Base-by-base conservation (phyloP, 64 coral and sea anemone genomes). In the Orbicella faveolata region DNA sequence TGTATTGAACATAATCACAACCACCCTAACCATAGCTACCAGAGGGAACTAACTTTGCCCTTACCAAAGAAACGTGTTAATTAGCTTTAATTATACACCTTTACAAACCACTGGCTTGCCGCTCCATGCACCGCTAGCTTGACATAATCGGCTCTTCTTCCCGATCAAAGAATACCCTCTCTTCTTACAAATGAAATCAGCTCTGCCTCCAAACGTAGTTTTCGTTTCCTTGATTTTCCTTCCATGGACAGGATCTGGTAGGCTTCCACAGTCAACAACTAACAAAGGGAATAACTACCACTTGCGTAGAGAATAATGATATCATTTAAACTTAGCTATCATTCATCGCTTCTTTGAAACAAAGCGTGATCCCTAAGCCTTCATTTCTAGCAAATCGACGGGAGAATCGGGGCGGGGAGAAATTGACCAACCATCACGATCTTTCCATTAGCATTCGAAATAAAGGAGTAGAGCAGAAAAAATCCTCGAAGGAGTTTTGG, bases 231-330 rank as follows among this genome's bases (percentile, higher is more conserved):
- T 68, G 3, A 12, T 72, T 85, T 85, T 85, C 65, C 16, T 85
- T 33, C 82, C 82, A 52, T 85, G 37, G 37, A 25, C 19, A 15
- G 82, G 82, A 72, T 70, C 82, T 72, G 64, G 63, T 15, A 85
- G 25, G 23, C 82, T 85, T 15, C 82, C 82, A 72, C 82, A 85
- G 41, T 85, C 82, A 72, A 85, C 64, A 66, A 52, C 82, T 85
- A 85, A 26, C n/a, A 52, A 1, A 70, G 12, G 17, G 12, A 53
- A 4, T 34, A 10, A 4, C 11, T 48, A 48, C 44, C 7, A 5
- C 4, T 48, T 48, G 2, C 7, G 44, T 48, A 48, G 44, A 48
- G 44, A 48, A 48, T 48, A 48, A 67, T 67, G 64, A 20, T 4
- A 67, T 67, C 64, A 7, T 67, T 67, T 67, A 67, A 18, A 20